Conservation (phyloP, 2,797 vertebrate genomes). For the Peromyscus aztecus region DNA sequence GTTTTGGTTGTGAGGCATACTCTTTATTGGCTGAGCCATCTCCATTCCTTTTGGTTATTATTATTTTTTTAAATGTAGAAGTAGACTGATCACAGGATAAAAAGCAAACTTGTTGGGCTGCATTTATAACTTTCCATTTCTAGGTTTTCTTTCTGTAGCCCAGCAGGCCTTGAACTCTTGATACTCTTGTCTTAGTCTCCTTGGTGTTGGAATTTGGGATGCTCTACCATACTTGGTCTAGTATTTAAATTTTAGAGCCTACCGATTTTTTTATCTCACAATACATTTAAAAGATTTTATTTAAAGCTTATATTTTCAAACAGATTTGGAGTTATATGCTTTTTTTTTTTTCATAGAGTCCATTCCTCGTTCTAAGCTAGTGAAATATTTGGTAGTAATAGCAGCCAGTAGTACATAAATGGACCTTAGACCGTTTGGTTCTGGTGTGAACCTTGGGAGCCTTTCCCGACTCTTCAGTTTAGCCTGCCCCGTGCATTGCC, state of each 20-base stretch:
- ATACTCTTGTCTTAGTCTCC: not conserved
- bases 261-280: conserved; percentile 6
- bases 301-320: conserved; percentile 45
- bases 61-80: not conserved
- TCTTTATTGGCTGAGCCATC: not conserved
- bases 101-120: not conserved
- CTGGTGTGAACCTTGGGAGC: not conserved
- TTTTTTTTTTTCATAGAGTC: not conserved
- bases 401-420: not conserved
- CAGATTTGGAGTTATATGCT: not conserved
- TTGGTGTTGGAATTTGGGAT: not conserved
- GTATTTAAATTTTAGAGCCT: not conserved
- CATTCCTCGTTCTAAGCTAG: not conserved
- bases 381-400: not conserved
- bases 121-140: not conserved
- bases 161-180: not conserved
- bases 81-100: not conserved
- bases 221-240: not conserved
- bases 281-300: conserved; percentile 58
- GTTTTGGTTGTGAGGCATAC: not conserved
- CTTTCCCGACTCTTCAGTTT: not conserved
- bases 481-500: not conserved
- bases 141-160: not conserved
- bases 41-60: not conserved
- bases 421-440: not conserved